Conservation (phyloP, 1,140 invertebrate genomes). For the Tribolium castaneum region DNA sequence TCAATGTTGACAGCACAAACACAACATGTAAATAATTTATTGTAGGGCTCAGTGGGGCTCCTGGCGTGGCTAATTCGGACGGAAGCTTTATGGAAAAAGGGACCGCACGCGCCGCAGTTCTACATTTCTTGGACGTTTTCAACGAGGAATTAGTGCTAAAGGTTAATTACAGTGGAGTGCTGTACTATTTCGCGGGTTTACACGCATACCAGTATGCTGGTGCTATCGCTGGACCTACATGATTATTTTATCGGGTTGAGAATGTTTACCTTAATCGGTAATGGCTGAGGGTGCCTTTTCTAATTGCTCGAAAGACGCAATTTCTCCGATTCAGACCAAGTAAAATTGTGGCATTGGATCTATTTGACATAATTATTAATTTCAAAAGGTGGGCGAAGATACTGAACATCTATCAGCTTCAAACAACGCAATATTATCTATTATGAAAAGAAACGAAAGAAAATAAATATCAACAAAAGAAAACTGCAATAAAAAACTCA, state of each 20-base stretch:
- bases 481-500: too few relatives aligned
- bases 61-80: background rate
- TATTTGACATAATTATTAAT: too few relatives aligned
- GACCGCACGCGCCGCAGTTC: constrained; percentile 9
- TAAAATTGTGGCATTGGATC: too few relatives aligned
- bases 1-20: constrained; percentile 24
- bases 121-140: background rate
- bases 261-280: constrained; percentile 16
- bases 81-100: background rate
- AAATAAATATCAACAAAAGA: too few relatives aligned
- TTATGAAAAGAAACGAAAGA: too few relatives aligned
- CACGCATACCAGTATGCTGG: constrained; percentile 23
- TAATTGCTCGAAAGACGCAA: background rate
- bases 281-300: constrained; percentile 10
- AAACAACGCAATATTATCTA: too few relatives aligned
- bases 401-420: too few relatives aligned
- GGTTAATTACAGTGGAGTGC: background rate
- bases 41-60: background rate
- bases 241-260: constrained; percentile 1
- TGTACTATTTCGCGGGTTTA: background rate
- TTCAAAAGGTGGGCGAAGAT: too few relatives aligned
- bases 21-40: constrained; percentile 26
- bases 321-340: background rate
- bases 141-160: background rate
- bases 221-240: constrained; percentile 1